phyloP scores from a whole-genome alignment of 2,113 vertebrate species.

The Cyanistes caeruleus region DNA sequence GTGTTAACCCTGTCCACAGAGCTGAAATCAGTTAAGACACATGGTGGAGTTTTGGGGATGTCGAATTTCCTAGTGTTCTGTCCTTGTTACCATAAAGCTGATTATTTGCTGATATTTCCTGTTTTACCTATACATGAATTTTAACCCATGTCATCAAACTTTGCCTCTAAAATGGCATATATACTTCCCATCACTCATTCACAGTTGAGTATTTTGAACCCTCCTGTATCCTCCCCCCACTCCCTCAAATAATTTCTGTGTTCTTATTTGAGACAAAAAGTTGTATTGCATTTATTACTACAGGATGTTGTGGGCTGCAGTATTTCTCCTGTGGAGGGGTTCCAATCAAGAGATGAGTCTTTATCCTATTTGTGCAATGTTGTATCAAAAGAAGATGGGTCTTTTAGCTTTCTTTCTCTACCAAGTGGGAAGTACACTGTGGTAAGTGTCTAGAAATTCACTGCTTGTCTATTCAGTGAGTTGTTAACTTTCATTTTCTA shows the following conservation, averaged over 20 bases:
- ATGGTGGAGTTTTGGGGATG: not conserved
- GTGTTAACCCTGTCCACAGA: not conserved
- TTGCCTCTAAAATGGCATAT: not conserved
- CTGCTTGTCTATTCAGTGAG: not conserved
- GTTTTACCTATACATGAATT: not conserved
- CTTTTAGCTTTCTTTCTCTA: conserved; percentile 88
- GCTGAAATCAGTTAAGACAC: not conserved
- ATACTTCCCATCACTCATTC: not conserved
- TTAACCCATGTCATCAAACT: not conserved
- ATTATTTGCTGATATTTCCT: not conserved
- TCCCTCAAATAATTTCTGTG: not conserved
- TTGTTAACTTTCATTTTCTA: not conserved
- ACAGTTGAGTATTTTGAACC: not conserved
- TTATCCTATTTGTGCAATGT: conserved; percentile 87
- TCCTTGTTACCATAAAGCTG: not conserved
- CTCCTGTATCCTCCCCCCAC: not conserved
- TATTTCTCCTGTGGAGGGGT: conserved; percentile 84
- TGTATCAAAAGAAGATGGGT: conserved; percentile 89
- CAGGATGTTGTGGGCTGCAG: conserved; percentile 90
- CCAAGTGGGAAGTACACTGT: conserved; percentile 92
- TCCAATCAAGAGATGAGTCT: conserved; percentile 79
- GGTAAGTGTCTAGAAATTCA: conserved; percentile 71
- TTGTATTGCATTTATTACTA: not conserved
- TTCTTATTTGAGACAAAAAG: not conserved
- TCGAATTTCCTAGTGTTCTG: not conserved